A percentile compares a stretch with the other conserved stretches of the same genome.
These are phyloP conservation scores for Brachyhypopomus gauderio DNA, from an alignment of 2,113 vertebrate genomes.

Conservation along the genomic window DNA sequence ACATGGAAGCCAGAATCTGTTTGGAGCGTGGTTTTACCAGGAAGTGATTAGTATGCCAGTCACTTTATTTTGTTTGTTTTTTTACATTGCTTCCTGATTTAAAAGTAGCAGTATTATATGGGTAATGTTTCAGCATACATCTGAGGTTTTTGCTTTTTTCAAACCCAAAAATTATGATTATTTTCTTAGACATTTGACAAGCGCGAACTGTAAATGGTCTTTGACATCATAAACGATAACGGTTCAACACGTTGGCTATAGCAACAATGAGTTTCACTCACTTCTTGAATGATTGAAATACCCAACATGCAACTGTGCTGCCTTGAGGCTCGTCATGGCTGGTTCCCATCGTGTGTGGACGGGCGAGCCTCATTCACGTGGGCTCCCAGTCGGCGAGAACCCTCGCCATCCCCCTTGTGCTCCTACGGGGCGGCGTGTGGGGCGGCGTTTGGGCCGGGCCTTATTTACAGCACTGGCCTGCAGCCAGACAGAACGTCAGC, in stretches of 20 bases:
- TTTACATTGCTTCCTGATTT: conserved; percentile 62
- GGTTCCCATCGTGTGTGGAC: background rate
- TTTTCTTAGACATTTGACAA: too few relatives aligned
- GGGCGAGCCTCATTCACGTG: background rate
- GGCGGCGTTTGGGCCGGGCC: background rate
- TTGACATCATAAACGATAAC: too few relatives aligned
- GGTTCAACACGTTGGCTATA: too few relatives aligned
- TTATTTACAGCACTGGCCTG: conserved; percentile 56
- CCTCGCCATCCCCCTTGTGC: background rate
- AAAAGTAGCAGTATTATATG: conserved; percentile 52
- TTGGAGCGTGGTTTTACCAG: conserved; percentile 71
- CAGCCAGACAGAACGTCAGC: conserved; percentile 57
- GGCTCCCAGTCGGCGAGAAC: background rate
- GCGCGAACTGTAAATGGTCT: too few relatives aligned
- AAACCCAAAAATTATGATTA: background rate
- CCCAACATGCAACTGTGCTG: too few relatives aligned
- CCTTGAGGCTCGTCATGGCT: background rate
- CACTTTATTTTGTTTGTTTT: conserved; percentile 51
- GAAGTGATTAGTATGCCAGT: conserved; percentile 73
- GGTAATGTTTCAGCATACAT: conserved; percentile 66
- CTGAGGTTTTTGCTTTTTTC: background rate
- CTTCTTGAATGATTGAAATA: too few relatives aligned
- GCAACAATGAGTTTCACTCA: too few relatives aligned
- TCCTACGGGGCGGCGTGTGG: conserved; percentile 8
- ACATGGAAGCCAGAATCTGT: conserved; percentile 71